Base-by-base conservation (phyloP, 2,113 vertebrate genomes). In the Xyliphius kryptos region DNA sequence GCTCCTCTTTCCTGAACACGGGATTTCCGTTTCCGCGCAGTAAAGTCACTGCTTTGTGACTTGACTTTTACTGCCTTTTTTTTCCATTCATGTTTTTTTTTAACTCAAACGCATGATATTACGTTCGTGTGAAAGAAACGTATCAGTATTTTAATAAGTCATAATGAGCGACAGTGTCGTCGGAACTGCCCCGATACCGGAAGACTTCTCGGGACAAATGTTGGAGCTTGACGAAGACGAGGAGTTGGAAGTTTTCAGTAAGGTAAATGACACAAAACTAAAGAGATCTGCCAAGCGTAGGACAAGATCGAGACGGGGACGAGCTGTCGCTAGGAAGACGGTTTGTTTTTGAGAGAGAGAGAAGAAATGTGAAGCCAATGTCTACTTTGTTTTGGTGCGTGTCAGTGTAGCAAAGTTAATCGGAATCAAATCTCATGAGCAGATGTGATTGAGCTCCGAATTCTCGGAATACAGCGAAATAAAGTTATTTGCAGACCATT, bases 161-260 rank as follows among this genome's bases (percentile, higher is more conserved):
- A 56, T 5, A 2, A 79, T 77, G 74, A 78, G 75, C 44, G 70
- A n/a, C 41, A 44, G 46, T 48, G 14, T 40, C 12, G 21, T 16
- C 48, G 63, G 69, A 32, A 43, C 61, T 51, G 76, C 54, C 37
- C 8, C 70, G 6, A 73, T 76, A 11, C 66, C 79, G 1, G 74
- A 70, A 61, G 80, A 82, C 57, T 57, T 84, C 10, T 71, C 81
- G 0, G 78, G 58, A 73, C 76, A 81, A 62, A 82, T 87, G 82
- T 20, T 86, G 70, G 85, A 86, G 41, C 67, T 87, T 56, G 87
- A 88, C 40, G 87, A 88, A 54, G 87, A 89, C 76, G 88, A 88
- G 1, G 88, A 89, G 71, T 76, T 89, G 70, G 88, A 89, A 68
- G 87, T 89, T 40, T 89, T 85, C 78, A 87, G 74, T 44, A 86